Conservation (phyloP, 2,888 invertebrate genomes). For the Drosophila borborema region DNA sequence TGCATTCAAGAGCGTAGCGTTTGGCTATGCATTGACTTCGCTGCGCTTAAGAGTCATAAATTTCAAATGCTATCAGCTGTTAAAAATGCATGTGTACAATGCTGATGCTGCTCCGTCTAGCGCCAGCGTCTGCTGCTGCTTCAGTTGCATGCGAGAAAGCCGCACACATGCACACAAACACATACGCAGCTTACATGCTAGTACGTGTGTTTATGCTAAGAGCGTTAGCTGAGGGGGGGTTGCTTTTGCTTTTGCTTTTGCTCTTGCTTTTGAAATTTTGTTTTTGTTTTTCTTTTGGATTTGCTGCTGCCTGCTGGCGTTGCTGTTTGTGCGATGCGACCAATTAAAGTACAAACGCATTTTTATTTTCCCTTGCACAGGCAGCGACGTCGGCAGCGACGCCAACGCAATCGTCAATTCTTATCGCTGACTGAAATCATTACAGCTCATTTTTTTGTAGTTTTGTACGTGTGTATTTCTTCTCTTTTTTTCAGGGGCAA, state of each 20-base stretch:
- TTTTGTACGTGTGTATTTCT: neutral
- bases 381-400: conserved; percentile 28
- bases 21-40: conserved; percentile 5
- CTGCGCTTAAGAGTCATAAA: conserved; percentile 61
- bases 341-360: conserved; percentile 68
- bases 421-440: conserved; percentile 56
- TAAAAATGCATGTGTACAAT: conserved; percentile 64
- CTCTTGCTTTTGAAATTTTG: neutral
- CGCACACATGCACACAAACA: conserved; percentile 17
- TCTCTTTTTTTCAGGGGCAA: conserved; percentile 10
- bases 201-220: conserved; percentile 28
- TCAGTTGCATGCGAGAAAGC: conserved; percentile 49
- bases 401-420: conserved; percentile 34
- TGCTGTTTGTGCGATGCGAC: conserved; percentile 39
- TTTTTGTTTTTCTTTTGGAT: neutral
- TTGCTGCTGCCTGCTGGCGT: conserved; percentile 1
- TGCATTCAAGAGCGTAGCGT: conserved; percentile 16
- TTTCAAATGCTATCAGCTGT: conserved; percentile 74
- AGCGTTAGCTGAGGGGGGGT: conserved; percentile 47
- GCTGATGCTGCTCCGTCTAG: conserved; percentile 29
- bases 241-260: conserved; percentile 35
- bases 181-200: neutral
- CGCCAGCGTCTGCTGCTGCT: conserved; percentile 42
- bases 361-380: conserved; percentile 36
- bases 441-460: conserved; percentile 22